Base-by-base conservation (phyloP, 2,797 vertebrate species). In the Coregonus sp. region DNA sequence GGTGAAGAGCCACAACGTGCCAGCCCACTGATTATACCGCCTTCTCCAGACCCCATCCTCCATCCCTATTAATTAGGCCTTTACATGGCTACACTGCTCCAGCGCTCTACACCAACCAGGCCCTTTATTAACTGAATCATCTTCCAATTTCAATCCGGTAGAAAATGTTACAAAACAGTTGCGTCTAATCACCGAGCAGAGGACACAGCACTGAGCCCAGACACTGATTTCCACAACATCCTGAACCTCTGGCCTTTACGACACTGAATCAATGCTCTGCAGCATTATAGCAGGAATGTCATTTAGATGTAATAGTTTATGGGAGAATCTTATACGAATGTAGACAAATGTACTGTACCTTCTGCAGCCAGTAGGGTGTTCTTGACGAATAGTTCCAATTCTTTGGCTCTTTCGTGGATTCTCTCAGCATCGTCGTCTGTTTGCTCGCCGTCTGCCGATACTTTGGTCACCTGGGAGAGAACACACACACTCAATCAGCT, bases 361-460 rank as follows among this genome's bases (percentile, higher is more conserved):
- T 95, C 94, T 74, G 97, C 94, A 84, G 96, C 94, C 84, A 92
- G 94, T 72, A 96, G 92, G 33, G 96, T 95, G 76, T 94, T 94
- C 91, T 92, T 95, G 82, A 97, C 85, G 70, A 96, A 95, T 84
- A 92, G 92, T 91, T 94, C 94, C 84, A 99, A 92, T 85, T 95
- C 94, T 85, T 95, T 91, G 0, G 96, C 96, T 93, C 96, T 94
- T 82, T 94, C 93, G 75, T 95, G 95, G 90, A 96, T 98, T 92
- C 96, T 95, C 89, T 97, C 96, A 1, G 97, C 96, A 88, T 98
- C 96, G 65, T 97, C 95, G 72, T 96, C 96, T 12, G 97, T 97
- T 92, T 99, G 97, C 77, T 98, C 95, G 1, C 96, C 97, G 81
- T 99, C 98, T 86, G 96, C 97, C 77, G 96, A 98, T 88, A 99